Conservation (phyloP, 2,797 vertebrate species). For the Oceanodroma leucorhoa region DNA sequence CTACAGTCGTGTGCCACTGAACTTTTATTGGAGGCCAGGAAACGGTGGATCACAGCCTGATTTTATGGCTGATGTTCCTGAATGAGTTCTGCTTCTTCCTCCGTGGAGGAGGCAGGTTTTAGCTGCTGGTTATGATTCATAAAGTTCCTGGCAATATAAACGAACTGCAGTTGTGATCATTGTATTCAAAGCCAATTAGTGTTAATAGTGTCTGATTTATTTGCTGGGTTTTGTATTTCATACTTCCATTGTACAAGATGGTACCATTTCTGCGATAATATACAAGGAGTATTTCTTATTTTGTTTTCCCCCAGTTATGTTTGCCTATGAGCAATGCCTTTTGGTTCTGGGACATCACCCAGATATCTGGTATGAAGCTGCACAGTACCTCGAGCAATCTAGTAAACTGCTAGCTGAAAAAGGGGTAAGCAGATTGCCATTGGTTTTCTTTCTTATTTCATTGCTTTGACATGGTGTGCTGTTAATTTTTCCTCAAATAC, state of each 20-base stretch:
- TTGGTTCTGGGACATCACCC: conserved; percentile 97
- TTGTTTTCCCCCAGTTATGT: conserved; percentile 87
- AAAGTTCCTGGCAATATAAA: background rate
- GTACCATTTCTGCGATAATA: background rate
- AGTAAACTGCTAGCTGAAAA: conserved; percentile 98
- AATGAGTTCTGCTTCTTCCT: background rate
- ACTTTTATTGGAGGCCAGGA: background rate
- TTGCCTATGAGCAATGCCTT: conserved; percentile 98
- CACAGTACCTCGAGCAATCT: conserved; percentile 97
- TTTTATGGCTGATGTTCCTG: background rate
- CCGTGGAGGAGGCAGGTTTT: background rate
- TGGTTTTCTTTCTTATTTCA: background rate
- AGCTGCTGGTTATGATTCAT: background rate
- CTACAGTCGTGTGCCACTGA: background rate
- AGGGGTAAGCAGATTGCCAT: conserved; percentile 81
- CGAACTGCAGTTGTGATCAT: background rate
- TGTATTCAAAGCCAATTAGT: background rate
- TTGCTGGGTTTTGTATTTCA: background rate
- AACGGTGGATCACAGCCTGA: background rate
- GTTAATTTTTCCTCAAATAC: background rate
- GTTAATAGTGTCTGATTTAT: background rate
- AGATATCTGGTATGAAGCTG: conserved; percentile 98
- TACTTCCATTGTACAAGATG: background rate
- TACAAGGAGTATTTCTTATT: background rate
- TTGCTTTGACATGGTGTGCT: background rate